Conservation (phyloP, 2,888 invertebrate genomes). For the Harpalus rubripes region DNA sequence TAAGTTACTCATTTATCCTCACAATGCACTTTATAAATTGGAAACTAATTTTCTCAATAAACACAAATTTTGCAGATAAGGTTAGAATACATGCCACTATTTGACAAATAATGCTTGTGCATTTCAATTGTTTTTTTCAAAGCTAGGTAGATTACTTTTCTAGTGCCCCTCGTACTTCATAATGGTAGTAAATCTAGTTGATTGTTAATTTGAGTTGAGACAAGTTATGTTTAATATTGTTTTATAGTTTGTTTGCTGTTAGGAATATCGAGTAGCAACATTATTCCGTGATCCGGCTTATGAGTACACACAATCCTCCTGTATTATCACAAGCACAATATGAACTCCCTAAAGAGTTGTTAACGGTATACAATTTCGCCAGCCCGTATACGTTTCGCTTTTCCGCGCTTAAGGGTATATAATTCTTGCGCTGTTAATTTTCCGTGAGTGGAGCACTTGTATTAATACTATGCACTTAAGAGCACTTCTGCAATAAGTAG, state of each 20-base stretch:
- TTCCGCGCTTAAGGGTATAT: constrained; percentile 47
- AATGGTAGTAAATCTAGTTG: not conserved
- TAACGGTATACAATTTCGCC: constrained; percentile 52
- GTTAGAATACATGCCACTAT: too few relatives aligned
- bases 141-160: too few relatives aligned
- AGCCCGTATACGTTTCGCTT: constrained; percentile 19
- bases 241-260: constrained; percentile 36
- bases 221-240: constrained; percentile 26
- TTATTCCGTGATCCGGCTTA: constrained; percentile 19
- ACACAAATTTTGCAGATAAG: too few relatives aligned
- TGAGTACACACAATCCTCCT: constrained; percentile 20
- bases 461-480: constrained; percentile 53
- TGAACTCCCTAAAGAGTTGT: constrained; percentile 38
- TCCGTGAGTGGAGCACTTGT: constrained; percentile 14
- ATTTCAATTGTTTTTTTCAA: too few relatives aligned
- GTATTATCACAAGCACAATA: constrained; percentile 48
- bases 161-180: too few relatives aligned
- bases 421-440: constrained; percentile 59
- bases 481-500: constrained; percentile 35
- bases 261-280: constrained; percentile 33
- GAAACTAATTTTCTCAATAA: too few relatives aligned
- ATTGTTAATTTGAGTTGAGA: constrained; percentile 43
- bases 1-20: too few relatives aligned
- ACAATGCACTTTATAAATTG: too few relatives aligned
- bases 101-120: too few relatives aligned